Percentiles rank a stretch among this genome's conserved stretches.
These are phyloP conservation scores for Agelas oroides DNA, from an alignment of 37 sponge, comb jelly and placozoan species.

Conservation along the genomic window DNA sequence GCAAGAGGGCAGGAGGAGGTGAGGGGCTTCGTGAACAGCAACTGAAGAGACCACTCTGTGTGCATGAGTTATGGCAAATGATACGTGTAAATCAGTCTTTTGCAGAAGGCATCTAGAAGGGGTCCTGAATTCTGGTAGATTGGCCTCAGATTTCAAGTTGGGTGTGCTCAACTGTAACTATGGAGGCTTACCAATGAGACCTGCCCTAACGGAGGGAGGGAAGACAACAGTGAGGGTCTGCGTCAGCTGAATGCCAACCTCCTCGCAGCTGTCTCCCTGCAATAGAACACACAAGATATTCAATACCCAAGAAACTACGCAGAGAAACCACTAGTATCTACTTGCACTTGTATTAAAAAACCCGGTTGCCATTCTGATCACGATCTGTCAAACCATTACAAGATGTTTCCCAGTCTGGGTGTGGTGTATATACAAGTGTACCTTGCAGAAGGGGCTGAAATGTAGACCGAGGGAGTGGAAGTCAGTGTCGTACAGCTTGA, in stretches of 20 bases:
- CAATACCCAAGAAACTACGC: too few relatives aligned
- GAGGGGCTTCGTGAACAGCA: slow-evolving; percentile 53
- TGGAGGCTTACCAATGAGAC: background rate
- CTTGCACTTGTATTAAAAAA: too few relatives aligned
- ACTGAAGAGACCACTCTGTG: slow-evolving; percentile 68
- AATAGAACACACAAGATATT: background rate
- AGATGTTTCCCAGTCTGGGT: background rate
- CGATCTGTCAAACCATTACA: background rate
- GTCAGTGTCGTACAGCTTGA: slow-evolving; percentile 79
- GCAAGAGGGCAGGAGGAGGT: slow-evolving; percentile 80
- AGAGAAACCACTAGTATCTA: too few relatives aligned
- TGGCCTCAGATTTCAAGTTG: too few relatives aligned
- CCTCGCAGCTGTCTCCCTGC: slow-evolving; percentile 52
- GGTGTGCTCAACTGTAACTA: too few relatives aligned
- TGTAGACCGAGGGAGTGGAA: slow-evolving; percentile 93
- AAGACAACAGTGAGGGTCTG: slow-evolving; percentile 73
- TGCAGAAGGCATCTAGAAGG: too few relatives aligned
- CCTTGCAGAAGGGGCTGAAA: slow-evolving; percentile 59
- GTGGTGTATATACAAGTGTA: slow-evolving; percentile 23
- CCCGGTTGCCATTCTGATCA: background rate
- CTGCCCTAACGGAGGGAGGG: slow-evolving; percentile 24
- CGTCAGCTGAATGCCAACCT: slow-evolving; percentile 59
- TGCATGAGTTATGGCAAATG: too few relatives aligned
- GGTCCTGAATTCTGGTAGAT: too few relatives aligned
- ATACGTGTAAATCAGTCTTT: too few relatives aligned